Evolutionary conservation across 2,113 vertebrate genomes (phyloP), one percentile per base, ranked within the genome.

Genomic region (Urocitellus parryii): DNA sequence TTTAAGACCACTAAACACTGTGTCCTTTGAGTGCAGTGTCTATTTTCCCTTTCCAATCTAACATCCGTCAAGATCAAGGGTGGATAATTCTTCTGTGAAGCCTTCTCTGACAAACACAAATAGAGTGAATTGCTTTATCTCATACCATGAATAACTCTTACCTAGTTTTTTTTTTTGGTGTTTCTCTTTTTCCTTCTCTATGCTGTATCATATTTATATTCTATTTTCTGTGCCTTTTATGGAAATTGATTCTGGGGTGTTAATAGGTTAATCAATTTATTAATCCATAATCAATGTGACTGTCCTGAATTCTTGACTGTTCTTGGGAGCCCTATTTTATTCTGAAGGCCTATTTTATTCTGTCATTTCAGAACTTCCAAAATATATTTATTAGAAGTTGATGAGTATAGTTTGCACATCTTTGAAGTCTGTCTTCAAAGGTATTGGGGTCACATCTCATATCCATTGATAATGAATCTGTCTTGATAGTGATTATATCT

Each of bases 341-440:
- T n/a, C n/a, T n/a, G n/a, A n/a, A n/a, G n/a, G n/a, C n/a, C n/a
- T n/a, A n/a, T n/a, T 96, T 95, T 56, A 68, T 29, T 91, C 68
- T 93, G 53, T 48, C 6, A 6, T 80, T 48, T 88, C 77, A 84
- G 37, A 82, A 58, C 29, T 91, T 96, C 81, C 83, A 95, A 86
- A 95, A 72, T 91, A 4, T 86, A 5, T 70, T 92, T 73, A 86
- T 61, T 68, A 68, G 17, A 89, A 70, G 8, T 79, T 88, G n/a
- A 68, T 27, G 6, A n/a, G 2, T 8, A 14, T 32, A 63, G 29
- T 24, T 74, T 90, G 22, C 34, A 70, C 3, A 86, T 93, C 74
- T 88, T 89, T 51, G n/a, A 92, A 94, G 24, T 53, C 63, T 74
- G 16, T 48, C 73, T 88, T 48, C 56, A 10, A 25, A 96, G 72